A percentile compares a stretch with the other conserved stretches of the same genome.
These are phyloP conservation scores for Cladopsammia gracilis DNA, from an alignment of 64 coral and sea anemone species.

Conservation along the genomic window DNA sequence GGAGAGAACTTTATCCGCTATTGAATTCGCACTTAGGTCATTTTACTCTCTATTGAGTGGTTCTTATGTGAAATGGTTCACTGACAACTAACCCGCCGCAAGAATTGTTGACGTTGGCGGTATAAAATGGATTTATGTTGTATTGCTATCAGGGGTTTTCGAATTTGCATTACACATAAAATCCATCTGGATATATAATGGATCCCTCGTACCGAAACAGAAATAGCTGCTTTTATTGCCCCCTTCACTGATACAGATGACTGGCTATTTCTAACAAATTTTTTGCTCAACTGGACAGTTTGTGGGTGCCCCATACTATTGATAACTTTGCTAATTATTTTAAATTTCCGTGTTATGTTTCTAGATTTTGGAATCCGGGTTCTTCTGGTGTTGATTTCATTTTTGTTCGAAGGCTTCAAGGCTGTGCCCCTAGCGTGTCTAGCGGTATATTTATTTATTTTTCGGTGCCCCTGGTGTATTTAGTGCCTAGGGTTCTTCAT, in stretches of 20 bases:
- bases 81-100: constrained; percentile 4
- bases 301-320: constrained; percentile 47
- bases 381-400: background rate
- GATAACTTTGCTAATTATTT: constrained; percentile 46
- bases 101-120: background rate
- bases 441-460: too few relatives aligned
- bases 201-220: constrained; percentile 7
- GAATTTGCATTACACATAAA: background rate
- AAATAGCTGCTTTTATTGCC: constrained; percentile 50
- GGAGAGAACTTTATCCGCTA: constrained; percentile 23
- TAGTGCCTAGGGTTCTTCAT: constrained; percentile 3
- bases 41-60: too few relatives aligned
- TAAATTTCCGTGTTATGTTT: constrained; percentile 25
- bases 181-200: constrained; percentile 48
- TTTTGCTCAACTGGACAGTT: background rate
- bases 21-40: background rate
- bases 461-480: background rate
- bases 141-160: background rate
- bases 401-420: background rate
- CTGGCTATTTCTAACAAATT: constrained; percentile 19
- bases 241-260: constrained; percentile 33
- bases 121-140: background rate
- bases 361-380: constrained; percentile 54
- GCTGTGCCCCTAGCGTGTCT: background rate
- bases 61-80: constrained; percentile 21